Conservation (phyloP, 2,888 invertebrate species). For the Suillia variegata region DNA sequence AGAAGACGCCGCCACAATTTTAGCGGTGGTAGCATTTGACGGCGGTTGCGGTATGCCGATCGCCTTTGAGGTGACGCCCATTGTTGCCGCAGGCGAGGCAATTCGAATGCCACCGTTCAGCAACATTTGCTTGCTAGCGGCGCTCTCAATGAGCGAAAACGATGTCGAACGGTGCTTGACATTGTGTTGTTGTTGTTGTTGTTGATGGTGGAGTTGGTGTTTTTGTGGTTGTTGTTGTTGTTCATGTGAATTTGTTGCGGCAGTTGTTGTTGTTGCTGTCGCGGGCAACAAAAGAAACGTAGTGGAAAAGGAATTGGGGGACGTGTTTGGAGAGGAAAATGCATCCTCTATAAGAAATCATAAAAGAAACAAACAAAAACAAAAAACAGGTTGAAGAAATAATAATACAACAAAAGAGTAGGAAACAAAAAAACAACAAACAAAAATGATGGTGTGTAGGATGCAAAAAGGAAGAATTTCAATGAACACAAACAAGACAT, state of each 20-base stretch:
- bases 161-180: slow-evolving; percentile 24
- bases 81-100: slow-evolving; percentile 33
- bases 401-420: slow-evolving; percentile 33
- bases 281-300: slow-evolving; percentile 23
- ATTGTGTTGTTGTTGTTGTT: slow-evolving; percentile 25
- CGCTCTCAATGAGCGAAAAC: slow-evolving; percentile 30
- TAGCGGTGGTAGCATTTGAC: slow-evolving; percentile 9
- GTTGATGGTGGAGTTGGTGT: slow-evolving; percentile 34
- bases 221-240: slow-evolving; percentile 32
- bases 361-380: slow-evolving; percentile 27
- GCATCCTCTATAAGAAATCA: slow-evolving; percentile 52
- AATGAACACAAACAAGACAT: slow-evolving; percentile 17
- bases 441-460: too few species aligned
- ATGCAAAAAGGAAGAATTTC: slow-evolving; percentile 12
- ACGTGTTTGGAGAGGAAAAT: slow-evolving; percentile 47
- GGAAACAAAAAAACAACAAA: slow-evolving; percentile 25
- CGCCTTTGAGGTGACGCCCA: slow-evolving; percentile 31
- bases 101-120: slow-evolving; percentile 33
- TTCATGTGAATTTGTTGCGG: slow-evolving; percentile 29
- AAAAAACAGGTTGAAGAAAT: slow-evolving; percentile 26
- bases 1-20: not conserved
- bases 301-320: slow-evolving; percentile 32
- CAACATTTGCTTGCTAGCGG: slow-evolving; percentile 16
- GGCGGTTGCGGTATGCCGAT: slow-evolving; percentile 31
- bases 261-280: slow-evolving; percentile 27